Percentiles rank a stretch among this genome's conserved stretches.
These are phyloP conservation scores for Threskiornis aethiopicus DNA, from an alignment of 2,797 vertebrate species.

Conservation along the genomic window DNA sequence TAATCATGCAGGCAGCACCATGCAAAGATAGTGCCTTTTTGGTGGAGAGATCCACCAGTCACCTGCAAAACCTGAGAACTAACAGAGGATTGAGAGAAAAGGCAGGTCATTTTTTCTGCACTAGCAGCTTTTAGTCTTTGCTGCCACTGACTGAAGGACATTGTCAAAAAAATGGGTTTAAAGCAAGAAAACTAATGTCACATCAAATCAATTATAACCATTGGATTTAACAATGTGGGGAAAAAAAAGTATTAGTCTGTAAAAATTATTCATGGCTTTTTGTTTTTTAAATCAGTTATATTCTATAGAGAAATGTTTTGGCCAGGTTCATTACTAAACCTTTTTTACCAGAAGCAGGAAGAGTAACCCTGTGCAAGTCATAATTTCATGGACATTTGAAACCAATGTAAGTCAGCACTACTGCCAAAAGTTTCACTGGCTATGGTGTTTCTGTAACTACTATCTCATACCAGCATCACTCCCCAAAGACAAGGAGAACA, in stretches of 20 bases:
- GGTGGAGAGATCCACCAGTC: neutral
- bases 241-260: neutral
- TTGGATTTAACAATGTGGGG: neutral
- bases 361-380: neutral
- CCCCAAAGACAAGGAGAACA: neutral
- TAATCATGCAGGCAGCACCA: accelerated
- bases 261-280: neutral
- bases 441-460: neutral
- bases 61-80: neutral
- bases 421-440: neutral
- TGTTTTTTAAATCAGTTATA: neutral
- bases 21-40: neutral
- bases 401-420: neutral
- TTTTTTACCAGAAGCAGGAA: neutral
- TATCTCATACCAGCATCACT: neutral
- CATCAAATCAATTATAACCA: neutral
- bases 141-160: neutral
- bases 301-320: neutral
- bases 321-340: neutral
- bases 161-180: neutral
- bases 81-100: neutral
- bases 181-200: neutral
- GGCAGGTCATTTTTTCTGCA: neutral
- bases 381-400: neutral
- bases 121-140: neutral